A percentile compares a stretch with the other conserved stretches of the same genome.
phyloP scores from a whole-genome alignment of 2,113 vertebrate genomes.

The Plecturocebus donacophilus region DNA sequence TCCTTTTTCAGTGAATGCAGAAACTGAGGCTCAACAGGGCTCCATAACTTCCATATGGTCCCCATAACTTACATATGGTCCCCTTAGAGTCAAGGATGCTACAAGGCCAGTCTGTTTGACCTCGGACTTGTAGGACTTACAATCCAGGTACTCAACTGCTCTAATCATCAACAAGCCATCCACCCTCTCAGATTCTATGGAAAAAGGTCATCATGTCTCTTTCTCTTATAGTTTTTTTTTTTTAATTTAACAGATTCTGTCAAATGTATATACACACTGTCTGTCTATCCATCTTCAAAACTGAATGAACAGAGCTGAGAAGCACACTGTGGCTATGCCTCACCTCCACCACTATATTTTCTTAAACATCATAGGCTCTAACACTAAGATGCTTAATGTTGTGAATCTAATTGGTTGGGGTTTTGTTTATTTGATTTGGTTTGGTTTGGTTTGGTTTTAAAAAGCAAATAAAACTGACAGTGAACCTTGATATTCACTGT shows the following conservation, averaged over 20 bases:
- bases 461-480: constrained; percentile 59
- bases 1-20: not conserved
- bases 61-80: not conserved
- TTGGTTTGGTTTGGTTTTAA: constrained; percentile 10
- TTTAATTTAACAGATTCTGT: not conserved
- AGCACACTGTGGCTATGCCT: not conserved
- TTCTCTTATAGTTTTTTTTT: not conserved
- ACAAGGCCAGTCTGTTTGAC: accelerated
- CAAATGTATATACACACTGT: not conserved
- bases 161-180: not conserved
- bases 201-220: accelerated
- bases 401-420: constrained; percentile 74
- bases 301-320: not conserved
- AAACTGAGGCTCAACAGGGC: not conserved
- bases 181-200: accelerated
- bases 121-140: not conserved
- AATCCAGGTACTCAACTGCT: not conserved
- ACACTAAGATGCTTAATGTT: constrained; percentile 33
- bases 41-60: accelerated
- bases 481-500: constrained; percentile 63
- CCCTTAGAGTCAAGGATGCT: too few relatives aligned
- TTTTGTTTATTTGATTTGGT: not conserved
- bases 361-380: constrained; percentile 50
- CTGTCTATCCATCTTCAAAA: not conserved
- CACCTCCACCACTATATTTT: not conserved